These are phyloP conservation scores for Charina bottae DNA, from an alignment of 2,113 vertebrate genomes.

Conservation along the genomic window DNA sequence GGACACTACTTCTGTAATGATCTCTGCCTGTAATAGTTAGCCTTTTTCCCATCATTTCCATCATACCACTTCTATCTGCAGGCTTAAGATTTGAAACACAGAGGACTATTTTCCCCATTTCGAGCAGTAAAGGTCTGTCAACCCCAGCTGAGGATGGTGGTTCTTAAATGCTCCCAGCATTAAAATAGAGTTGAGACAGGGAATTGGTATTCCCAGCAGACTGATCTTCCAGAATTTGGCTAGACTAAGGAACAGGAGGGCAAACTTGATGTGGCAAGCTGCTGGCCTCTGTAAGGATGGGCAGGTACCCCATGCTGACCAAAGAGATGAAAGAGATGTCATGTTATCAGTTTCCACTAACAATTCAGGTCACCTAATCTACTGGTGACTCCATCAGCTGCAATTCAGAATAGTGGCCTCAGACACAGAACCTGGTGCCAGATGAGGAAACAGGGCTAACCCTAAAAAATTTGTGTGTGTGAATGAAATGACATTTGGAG, in stretches of 20 bases:
- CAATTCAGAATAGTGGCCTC: constrained; percentile 53
- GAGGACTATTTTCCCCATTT: not conserved
- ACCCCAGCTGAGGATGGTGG: not conserved
- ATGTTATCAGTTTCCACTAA: not conserved
- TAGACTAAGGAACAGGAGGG: no score
- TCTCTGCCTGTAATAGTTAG: not conserved
- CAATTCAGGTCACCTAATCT: constrained; percentile 24
- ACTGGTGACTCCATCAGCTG: not conserved
- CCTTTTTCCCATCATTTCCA: no score
- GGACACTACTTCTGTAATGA: fast-evolving
- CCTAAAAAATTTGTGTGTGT: constrained; percentile 17
- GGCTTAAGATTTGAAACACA: not conserved
- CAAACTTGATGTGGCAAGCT: not conserved
- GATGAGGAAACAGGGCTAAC: constrained; percentile 47
- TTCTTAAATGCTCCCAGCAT: not conserved
- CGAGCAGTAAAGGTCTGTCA: not conserved
- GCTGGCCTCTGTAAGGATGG: not conserved
- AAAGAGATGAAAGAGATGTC: fast-evolving
- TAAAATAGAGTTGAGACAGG: fast-evolving
- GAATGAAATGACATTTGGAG: constrained; percentile 36
- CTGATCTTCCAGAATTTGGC: not conserved
- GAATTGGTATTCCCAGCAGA: fast-evolving
- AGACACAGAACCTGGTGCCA: not conserved
- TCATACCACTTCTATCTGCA: not conserved
- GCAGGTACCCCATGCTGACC: not conserved